Conservation (phyloP, 30 jellyfish, hydroid and myxozoan species). For the Euphysa ruthae region DNA sequence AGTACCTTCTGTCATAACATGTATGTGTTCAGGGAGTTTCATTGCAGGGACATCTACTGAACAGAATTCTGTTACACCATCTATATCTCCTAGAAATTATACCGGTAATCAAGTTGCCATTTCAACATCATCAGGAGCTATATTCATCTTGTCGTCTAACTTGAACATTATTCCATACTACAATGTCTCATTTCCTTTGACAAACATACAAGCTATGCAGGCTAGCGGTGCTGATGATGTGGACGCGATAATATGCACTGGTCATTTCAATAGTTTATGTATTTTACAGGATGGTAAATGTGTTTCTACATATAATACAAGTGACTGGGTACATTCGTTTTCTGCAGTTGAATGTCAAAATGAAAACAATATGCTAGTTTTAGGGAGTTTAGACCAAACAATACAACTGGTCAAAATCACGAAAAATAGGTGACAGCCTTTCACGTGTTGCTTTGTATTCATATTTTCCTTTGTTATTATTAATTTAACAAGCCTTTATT, state of each 20-base stretch:
- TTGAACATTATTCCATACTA: slow-evolving; percentile 40
- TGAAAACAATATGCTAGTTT: slow-evolving; percentile 24
- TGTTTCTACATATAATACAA: slow-evolving; percentile 25
- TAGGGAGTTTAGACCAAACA: slow-evolving; percentile 54
- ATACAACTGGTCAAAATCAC: background rate
- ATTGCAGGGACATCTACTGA: slow-evolving; percentile 32
- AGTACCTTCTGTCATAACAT: slow-evolving; percentile 53
- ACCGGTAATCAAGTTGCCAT: slow-evolving; percentile 70
- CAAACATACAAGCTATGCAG: slow-evolving; percentile 33
- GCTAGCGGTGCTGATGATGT: slow-evolving; percentile 47
- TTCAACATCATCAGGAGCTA: slow-evolving; percentile 61
- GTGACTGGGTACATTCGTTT: slow-evolving; percentile 70
- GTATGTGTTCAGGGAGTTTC: slow-evolving; percentile 76
- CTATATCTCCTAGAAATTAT: slow-evolving; percentile 32
- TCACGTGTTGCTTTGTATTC: too few relatives aligned
- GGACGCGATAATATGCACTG: slow-evolving; percentile 60
- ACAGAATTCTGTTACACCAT: slow-evolving; percentile 30
- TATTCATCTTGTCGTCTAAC: slow-evolving; percentile 40
- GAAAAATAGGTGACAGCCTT: slow-evolving; percentile 4
- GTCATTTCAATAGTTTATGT: slow-evolving; percentile 60
- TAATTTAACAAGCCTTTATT: too few relatives aligned
- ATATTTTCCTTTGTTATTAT: too few relatives aligned
- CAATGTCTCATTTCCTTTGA: slow-evolving; percentile 38
- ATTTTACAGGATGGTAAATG: slow-evolving; percentile 39
- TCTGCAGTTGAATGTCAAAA: background rate